phyloP scores from a whole-genome alignment of 92 coral and sea anemone species.

The Muricea muricata region DNA sequence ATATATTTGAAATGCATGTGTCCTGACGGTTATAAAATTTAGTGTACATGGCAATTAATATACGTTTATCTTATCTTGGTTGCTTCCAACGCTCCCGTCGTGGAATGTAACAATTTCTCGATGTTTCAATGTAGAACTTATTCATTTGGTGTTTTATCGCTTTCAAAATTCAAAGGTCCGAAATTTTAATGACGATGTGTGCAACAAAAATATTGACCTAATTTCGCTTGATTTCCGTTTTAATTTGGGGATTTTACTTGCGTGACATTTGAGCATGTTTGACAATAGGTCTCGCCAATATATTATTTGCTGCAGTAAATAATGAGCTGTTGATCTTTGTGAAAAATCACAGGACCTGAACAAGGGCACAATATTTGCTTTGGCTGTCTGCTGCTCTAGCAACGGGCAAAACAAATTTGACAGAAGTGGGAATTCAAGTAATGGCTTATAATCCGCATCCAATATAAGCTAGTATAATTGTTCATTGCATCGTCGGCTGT shows the following conservation, averaged over 20 bases:
- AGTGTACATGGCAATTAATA: background rate
- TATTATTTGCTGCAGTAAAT: background rate
- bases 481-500: no score
- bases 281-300: background rate
- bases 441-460: background rate
- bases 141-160: background rate
- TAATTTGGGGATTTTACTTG: conserved; percentile 1
- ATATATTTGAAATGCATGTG: background rate
- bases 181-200: background rate
- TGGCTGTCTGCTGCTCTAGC: background rate
- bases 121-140: background rate
- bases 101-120: background rate
- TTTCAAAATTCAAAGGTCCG: background rate
- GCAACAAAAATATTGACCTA: background rate
- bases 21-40: background rate
- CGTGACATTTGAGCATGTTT: background rate
- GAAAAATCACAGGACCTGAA: background rate
- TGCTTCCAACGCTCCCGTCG: no score
- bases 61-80: no score
- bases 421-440: background rate
- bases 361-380: background rate
- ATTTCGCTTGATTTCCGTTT: conserved; percentile 10
- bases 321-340: background rate
- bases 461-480: background rate
- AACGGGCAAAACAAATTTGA: conserved; percentile 4